Evolutionary conservation across 2,113 vertebrate species (phyloP).

Genomic region (Sterrhoptilus dennistouni): DNA sequence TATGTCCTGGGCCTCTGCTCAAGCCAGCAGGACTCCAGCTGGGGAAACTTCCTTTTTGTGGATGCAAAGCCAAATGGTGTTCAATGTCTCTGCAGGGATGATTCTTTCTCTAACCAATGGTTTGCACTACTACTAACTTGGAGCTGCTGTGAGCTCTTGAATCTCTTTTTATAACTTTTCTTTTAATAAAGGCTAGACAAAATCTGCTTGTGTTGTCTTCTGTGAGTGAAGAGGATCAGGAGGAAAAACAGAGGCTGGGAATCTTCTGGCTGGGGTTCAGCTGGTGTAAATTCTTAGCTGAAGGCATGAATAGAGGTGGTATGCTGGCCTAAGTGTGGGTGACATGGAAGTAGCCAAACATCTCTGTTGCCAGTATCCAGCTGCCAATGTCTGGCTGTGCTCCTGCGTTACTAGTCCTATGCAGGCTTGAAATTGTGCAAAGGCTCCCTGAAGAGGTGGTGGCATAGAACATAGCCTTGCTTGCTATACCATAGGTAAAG

Average conservation of each 20-base stretch:
- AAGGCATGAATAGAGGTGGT: background rate
- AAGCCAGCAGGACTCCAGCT: background rate
- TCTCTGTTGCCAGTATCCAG: background rate
- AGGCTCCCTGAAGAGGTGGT: background rate
- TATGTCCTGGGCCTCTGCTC: background rate
- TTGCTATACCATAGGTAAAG: background rate
- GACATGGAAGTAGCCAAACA: background rate
- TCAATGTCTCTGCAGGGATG: conserved; percentile 36
- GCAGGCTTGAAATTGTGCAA: background rate
- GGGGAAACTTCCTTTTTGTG: background rate
- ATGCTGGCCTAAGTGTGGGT: background rate
- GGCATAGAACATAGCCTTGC: background rate
- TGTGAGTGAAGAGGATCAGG: background rate
- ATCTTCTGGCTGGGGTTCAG: background rate
- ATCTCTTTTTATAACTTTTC: conserved; percentile 64
- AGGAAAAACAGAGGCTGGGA: background rate
- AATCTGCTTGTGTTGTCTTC: background rate
- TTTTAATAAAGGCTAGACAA: conserved; percentile 65
- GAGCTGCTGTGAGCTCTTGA: conserved; percentile 33
- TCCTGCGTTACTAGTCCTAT: background rate
- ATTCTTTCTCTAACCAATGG: conserved; percentile 50
- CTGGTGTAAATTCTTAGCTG: background rate
- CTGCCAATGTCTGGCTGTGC: background rate
- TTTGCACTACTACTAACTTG: conserved; percentile 56
- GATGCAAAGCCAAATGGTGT: conserved; percentile 7